Conservation (phyloP, 2,113 vertebrate genomes). For the Neodon shergylaensis region DNA sequence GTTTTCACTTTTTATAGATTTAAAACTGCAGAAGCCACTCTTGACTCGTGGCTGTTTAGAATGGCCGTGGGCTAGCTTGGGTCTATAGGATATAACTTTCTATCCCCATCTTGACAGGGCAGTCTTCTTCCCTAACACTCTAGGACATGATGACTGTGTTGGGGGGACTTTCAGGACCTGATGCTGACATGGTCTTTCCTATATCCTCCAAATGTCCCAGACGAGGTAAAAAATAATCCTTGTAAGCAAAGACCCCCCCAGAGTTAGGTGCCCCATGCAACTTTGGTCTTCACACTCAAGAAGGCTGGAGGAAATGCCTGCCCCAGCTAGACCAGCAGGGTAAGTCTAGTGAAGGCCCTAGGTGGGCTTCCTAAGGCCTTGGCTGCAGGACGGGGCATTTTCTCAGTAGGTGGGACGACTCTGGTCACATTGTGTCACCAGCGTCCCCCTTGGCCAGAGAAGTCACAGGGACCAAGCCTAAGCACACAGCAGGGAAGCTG, state of each 20-base stretch:
- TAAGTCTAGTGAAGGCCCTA: too few species aligned
- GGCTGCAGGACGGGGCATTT: background rate
- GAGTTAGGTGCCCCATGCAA: background rate
- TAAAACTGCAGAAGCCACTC: background rate
- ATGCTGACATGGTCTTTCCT: background rate
- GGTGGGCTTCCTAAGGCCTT: background rate
- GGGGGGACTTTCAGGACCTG: too few species aligned
- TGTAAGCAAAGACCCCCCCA: background rate
- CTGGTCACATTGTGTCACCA: background rate
- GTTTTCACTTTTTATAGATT: background rate
- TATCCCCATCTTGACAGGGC: rapidly evolving
- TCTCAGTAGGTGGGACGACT: too few species aligned
- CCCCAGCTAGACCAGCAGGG: too few species aligned
- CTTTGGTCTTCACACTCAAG: too few species aligned
- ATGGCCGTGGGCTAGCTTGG: rapidly evolving
- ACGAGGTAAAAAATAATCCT: background rate
- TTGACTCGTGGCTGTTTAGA: background rate
- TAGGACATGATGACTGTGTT: too few species aligned
- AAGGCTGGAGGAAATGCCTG: background rate
- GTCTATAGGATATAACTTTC: rapidly evolving
- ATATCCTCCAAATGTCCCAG: background rate
- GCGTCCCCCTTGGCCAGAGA: background rate
- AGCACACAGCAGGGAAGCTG: background rate
- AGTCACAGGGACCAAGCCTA: background rate
- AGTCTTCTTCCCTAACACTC: background rate